Conservation (phyloP, 2,797 vertebrate species). For the Taeniopygia guttata region DNA sequence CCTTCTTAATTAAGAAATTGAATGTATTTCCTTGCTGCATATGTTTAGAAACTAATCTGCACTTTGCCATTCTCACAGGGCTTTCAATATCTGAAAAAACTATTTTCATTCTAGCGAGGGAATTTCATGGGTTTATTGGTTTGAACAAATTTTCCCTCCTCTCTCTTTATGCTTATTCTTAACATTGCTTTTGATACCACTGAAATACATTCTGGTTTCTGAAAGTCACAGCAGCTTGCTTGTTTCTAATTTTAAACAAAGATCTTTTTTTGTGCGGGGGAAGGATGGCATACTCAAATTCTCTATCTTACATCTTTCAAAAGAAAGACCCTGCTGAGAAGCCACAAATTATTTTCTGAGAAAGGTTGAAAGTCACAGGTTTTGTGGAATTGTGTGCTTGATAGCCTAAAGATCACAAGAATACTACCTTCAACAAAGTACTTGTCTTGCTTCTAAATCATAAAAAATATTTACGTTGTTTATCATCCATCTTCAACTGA, state of each 20-base stretch:
- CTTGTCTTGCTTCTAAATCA: not conserved
- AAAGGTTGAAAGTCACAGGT: not conserved
- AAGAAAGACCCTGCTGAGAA: not conserved
- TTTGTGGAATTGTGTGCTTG: not conserved
- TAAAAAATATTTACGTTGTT: not conserved
- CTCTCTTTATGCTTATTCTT: not conserved
- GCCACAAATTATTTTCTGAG: not conserved
- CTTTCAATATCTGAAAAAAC: not conserved
- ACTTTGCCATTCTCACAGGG: not conserved
- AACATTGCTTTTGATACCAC: not conserved
- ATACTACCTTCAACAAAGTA: not conserved
- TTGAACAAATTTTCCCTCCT: not conserved
- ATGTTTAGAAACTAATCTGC: not conserved
- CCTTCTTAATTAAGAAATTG: not conserved
- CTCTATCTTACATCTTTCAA: not conserved
- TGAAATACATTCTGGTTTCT: not conserved
- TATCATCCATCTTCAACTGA: not conserved
- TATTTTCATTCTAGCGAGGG: not conserved
- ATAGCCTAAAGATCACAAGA: not conserved
- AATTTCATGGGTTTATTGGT: not conserved
- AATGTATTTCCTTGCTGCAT: not conserved
- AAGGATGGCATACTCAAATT: not conserved
- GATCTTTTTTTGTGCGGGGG: not conserved
- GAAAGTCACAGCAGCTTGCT: not conserved
- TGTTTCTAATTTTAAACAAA: not conserved